Evolutionary conservation across 2,113 vertebrate species (phyloP), one percentile per base, ranked within the genome.

Genomic region (Cyanoderma ruficeps): DNA sequence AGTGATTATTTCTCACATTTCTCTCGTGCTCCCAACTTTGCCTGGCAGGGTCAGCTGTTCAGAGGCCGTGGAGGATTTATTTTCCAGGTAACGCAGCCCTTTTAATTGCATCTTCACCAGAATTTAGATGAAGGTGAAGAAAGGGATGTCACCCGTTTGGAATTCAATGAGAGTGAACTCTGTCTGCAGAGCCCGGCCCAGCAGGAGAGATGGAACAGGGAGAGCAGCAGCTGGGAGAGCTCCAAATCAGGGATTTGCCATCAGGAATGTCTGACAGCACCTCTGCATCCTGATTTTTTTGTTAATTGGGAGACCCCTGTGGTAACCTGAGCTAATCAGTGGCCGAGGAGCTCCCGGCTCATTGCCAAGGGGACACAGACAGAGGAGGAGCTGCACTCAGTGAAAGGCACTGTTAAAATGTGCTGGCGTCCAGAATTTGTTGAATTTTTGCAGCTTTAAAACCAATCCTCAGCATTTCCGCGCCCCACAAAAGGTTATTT

Each of bases 161-260:
- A 71, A 90, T 91, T 71, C 80, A 81, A 39, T 65, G 20, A 77
- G 27, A 57, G 52, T 65, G 92, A 93, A 65, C 76, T 84, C 79
- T 57, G 72, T 44, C 87, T 63, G 41, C 77, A 35, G 13, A 61
- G 71, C 46, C 52, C 55, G 83, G n/a, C 49, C 81, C 93, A 63
- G 81, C 13, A 63, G 53, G 9, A 11, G 20, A n/a, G 85, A 15
- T 47, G 21, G 18, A 35, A 52, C 39, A 41, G 19, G 41, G 85
- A 16, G 28, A 71, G 52, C 3, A 70, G 61, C 17, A 64, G 4
- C 67, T 19, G 39, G 67, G 46, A 67, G 30, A 31, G 53, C 80
- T 85, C 61, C 64, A 72, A 17, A 35, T 16, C 31, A 89, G 31
- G 90, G 68, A 44, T 64, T 25, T 22, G 17, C 28, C 67, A 52